Percentiles rank a stretch among this genome's conserved stretches.
phyloP scores from a whole-genome alignment of 2,888 invertebrate species.

The Ennomos fuscantarius region DNA sequence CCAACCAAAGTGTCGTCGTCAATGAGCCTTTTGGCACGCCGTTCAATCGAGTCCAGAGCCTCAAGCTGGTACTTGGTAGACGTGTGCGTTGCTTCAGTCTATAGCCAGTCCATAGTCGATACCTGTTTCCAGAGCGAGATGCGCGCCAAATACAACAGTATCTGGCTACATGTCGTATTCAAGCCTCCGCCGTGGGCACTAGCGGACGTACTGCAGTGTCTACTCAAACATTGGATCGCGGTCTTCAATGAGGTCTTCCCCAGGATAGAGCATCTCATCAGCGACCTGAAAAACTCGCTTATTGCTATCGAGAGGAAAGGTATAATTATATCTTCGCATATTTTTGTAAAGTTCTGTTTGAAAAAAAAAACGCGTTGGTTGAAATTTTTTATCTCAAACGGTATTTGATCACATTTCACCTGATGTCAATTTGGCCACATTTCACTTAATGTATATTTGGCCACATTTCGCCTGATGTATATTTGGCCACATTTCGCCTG shows the following conservation, averaged over 20 bases:
- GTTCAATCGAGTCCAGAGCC: too few species aligned
- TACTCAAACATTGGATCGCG: slow-evolving; percentile 86
- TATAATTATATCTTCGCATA: slow-evolving; percentile 29
- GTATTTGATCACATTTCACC: too few species aligned
- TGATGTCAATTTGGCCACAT: too few species aligned
- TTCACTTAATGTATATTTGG: too few species aligned
- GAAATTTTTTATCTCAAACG: too few species aligned
- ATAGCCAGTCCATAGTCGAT: too few species aligned
- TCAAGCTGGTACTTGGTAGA: too few species aligned
- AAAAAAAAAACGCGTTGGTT: slow-evolving; percentile 11
- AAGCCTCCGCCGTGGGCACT: slow-evolving; percentile 85
- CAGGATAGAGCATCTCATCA: slow-evolving; percentile 69
- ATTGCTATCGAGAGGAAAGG: slow-evolving; percentile 63
- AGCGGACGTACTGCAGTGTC: slow-evolving; percentile 78
- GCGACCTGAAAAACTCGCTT: slow-evolving; percentile 60
- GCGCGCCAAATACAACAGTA: slow-evolving; percentile 82
- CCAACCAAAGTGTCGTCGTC: too few species aligned
- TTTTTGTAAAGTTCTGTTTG: neutral
- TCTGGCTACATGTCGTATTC: slow-evolving; percentile 81
- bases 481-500: too few species aligned
- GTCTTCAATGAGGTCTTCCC: slow-evolving; percentile 84
- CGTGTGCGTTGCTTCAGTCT: too few species aligned
- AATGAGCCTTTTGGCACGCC: too few species aligned
- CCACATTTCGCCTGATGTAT: too few species aligned
- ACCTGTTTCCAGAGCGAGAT: slow-evolving; percentile 79